phyloP scores from a whole-genome alignment of 2,113 vertebrate genomes.

The Proterorhinus semilunaris region DNA sequence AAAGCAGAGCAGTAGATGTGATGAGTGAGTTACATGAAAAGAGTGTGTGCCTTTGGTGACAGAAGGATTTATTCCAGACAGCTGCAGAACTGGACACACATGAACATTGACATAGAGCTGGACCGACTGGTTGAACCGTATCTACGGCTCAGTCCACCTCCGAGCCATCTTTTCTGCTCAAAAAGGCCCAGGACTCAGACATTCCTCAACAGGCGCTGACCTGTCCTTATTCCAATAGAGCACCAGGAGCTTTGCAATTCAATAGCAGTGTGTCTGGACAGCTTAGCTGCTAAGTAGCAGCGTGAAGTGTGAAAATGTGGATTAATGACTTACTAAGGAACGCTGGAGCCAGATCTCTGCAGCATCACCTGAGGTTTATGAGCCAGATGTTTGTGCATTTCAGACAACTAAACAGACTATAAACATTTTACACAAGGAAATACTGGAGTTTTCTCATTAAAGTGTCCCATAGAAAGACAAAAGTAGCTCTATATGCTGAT shows the following conservation, averaged over 20 bases:
- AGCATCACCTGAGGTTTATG: constrained; percentile 62
- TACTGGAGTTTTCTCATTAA: constrained; percentile 26
- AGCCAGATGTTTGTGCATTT: constrained; percentile 62
- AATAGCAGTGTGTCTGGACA: constrained; percentile 8
- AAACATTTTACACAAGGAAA: constrained; percentile 58
- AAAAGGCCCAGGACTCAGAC: constrained; percentile 39
- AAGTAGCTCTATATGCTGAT: constrained; percentile 4
- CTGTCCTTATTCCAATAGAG: constrained; percentile 24
- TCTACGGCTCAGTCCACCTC: constrained; percentile 37
- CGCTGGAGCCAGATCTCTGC: constrained; percentile 31
- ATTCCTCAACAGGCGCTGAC: constrained; percentile 60
- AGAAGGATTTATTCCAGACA: constrained; percentile 72
- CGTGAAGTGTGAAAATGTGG: constrained; percentile 38
- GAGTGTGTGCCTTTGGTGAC: constrained; percentile 58
- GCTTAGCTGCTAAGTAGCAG: constrained; percentile 27
- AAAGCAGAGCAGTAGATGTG: constrained; percentile 22
- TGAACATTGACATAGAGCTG: constrained; percentile 35
- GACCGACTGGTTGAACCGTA: constrained; percentile 23
- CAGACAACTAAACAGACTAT: constrained; percentile 49
- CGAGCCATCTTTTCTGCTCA: constrained; percentile 46
- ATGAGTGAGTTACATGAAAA: constrained; percentile 38
- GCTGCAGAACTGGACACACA: constrained; percentile 64
- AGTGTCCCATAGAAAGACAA: neutral
- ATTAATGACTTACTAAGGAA: constrained; percentile 53
- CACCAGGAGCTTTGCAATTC: constrained; percentile 12